phyloP scores from a whole-genome alignment of 2,113 vertebrate genomes.

The Coryphaenoides rupestris region DNA sequence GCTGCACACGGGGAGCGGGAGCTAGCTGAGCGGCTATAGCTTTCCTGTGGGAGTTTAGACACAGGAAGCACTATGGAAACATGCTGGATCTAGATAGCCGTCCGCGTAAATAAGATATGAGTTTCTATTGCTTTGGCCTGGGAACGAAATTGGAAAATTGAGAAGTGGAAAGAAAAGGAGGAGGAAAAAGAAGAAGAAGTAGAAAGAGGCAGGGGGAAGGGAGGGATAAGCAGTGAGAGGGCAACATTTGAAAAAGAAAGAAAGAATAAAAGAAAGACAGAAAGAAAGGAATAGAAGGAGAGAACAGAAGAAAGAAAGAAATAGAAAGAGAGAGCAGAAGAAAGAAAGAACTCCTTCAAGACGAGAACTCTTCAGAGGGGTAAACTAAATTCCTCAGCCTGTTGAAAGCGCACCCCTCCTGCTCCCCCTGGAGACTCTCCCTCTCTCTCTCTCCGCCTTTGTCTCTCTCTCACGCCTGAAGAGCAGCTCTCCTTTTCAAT shows the following conservation, averaged over 20 bases:
- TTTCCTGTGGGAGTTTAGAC: slow-evolving; percentile 57
- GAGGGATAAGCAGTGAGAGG: slow-evolving; percentile 13
- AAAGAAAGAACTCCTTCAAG: slow-evolving; percentile 20
- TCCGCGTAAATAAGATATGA: slow-evolving; percentile 62
- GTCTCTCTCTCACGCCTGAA: slow-evolving; percentile 58
- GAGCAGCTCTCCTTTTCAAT: slow-evolving; percentile 50
- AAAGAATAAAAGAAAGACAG: background rate
- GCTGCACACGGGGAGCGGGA: slow-evolving; percentile 22
- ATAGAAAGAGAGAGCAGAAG: slow-evolving; percentile 8
- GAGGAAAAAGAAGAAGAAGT: background rate
- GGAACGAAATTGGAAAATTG: slow-evolving; percentile 57
- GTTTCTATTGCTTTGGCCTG: slow-evolving; percentile 56
- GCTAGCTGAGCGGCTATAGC: slow-evolving; percentile 39
- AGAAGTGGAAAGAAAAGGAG: slow-evolving; percentile 32
- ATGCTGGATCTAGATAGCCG: slow-evolving; percentile 59
- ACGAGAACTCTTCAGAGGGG: slow-evolving; percentile 40
- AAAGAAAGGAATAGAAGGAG: slow-evolving; percentile 6
- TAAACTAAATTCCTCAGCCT: slow-evolving; percentile 53
- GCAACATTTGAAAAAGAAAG: slow-evolving; percentile 10
- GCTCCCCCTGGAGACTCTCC: slow-evolving; percentile 35
- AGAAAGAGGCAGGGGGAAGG: slow-evolving; percentile 17
- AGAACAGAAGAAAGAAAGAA: slow-evolving; percentile 12
- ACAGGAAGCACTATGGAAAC: slow-evolving; percentile 63
- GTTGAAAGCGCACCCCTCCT: slow-evolving; percentile 43
- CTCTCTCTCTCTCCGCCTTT: slow-evolving; percentile 35